Percentiles rank a stretch among this genome's conserved stretches.
Conservation (phyloP, 2,888 invertebrate genomes). For the Caenorhabditis zanzibari region DNA sequence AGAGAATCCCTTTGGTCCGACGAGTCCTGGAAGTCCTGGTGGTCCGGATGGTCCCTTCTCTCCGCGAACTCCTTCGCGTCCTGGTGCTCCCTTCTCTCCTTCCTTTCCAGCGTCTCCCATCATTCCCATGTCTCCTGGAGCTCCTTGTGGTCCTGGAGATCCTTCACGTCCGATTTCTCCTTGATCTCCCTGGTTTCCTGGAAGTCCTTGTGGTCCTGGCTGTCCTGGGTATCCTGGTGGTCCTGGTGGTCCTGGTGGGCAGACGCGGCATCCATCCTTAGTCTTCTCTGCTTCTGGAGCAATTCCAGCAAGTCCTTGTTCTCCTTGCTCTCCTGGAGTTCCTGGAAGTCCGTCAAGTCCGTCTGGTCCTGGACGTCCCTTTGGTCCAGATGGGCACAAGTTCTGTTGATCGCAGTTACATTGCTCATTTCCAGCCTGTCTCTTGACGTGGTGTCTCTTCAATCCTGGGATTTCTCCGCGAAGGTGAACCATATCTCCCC, state of each 20-base stretch:
- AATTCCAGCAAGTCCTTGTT: slow-evolving; percentile 69
- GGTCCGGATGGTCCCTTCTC: slow-evolving; percentile 82
- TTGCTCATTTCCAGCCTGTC: slow-evolving; percentile 65
- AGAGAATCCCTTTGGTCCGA: slow-evolving; percentile 79
- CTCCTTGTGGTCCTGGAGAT: slow-evolving; percentile 80
- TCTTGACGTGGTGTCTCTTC: slow-evolving; percentile 64
- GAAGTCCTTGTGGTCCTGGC: slow-evolving; percentile 80
- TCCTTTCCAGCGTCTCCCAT: slow-evolving; percentile 72
- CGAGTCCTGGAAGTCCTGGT: slow-evolving; percentile 85
- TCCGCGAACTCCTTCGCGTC: slow-evolving; percentile 85
- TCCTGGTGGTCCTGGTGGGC: slow-evolving; percentile 73
- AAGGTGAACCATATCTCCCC: slow-evolving; percentile 70
- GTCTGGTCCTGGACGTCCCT: slow-evolving; percentile 80
- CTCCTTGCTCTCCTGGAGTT: slow-evolving; percentile 73
- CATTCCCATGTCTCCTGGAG: slow-evolving; percentile 83
- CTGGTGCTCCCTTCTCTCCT: slow-evolving; percentile 79
- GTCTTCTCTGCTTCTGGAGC: slow-evolving; percentile 63
- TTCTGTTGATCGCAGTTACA: slow-evolving; percentile 71
- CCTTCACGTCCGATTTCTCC: slow-evolving; percentile 84
- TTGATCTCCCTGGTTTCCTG: slow-evolving; percentile 83
- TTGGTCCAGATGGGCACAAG: slow-evolving; percentile 73
- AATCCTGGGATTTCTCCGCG: slow-evolving; percentile 56
- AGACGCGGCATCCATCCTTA: slow-evolving; percentile 68
- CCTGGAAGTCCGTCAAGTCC: slow-evolving; percentile 82
- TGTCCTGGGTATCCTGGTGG: slow-evolving; percentile 79